Percentiles rank a stretch among this genome's conserved stretches.
Evolutionary conservation across 2,113 vertebrate genomes (phyloP).

Genomic region (Micronycteris hirsuta): DNA sequence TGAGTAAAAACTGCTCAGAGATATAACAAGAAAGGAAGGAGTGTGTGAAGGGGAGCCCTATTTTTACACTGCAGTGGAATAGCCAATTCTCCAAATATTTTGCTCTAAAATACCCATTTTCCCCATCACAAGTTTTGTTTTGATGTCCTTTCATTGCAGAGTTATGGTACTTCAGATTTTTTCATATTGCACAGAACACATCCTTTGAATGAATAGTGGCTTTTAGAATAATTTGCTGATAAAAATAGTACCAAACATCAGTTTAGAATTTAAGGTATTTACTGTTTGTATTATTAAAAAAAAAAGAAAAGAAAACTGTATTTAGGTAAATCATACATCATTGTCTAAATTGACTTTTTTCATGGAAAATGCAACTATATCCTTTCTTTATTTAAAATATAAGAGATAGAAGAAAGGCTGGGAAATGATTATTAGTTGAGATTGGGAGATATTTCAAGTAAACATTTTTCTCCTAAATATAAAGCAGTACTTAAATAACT

Average conservation of each 20-base stretch:
- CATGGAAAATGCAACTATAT: background rate
- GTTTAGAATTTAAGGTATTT: background rate
- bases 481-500: background rate
- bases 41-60: background rate
- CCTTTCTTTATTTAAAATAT: background rate
- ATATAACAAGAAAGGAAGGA: background rate
- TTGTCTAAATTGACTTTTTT: background rate
- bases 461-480: background rate
- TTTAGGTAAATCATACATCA: background rate
- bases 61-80: background rate
- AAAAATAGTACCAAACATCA: background rate
- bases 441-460: background rate
- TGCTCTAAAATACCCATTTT: background rate
- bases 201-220: background rate
- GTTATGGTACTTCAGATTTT: background rate
- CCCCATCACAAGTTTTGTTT: background rate
- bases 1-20: background rate
- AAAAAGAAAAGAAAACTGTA: background rate
- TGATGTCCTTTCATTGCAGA: background rate
- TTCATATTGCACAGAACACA: background rate
- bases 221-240: background rate
- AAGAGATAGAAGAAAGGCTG: background rate
- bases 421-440: background rate
- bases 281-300: background rate
- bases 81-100: background rate